Base-by-base conservation (phyloP, 1,140 invertebrate species). In the Drosophila serrata region DNA sequence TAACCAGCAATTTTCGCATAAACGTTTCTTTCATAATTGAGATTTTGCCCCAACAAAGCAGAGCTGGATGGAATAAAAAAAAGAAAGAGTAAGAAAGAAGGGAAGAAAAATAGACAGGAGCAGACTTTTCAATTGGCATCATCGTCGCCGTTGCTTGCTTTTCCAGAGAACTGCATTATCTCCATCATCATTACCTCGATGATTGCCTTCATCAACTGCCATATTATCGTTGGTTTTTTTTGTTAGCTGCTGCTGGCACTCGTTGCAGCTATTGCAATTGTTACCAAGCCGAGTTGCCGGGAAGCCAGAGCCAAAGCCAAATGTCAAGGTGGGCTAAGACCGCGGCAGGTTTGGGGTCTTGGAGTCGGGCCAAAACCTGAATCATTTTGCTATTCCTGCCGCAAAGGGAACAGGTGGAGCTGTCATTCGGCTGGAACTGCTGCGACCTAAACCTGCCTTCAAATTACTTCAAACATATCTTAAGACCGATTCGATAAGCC, bases 1-100 rank as follows among this genome's bases (percentile, higher is more conserved):
- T 87, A 87, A 87, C 82, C 87, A 88, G 82, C 82, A 87, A 87
- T 87, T 87, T 87, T 87, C 84, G 87, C 86, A 87, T 87, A 87
- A 87, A 82, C 82, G 82, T 87, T 88, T 77, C 78, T 77, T 60
- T 79, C 84, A 74, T 87, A 82, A 79, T 75, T 82, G 75, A 79
- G 75, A 69, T 51, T 53, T 49, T 45, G 40, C 63, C 39, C 39
- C 22, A 81, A 61, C 67, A 82, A 77, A 82, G 84, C 75, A 68
- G 69, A 77, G 63, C 63, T 40, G 60, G 48, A 67, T 40, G 67
- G 48, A 75, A 85, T 58, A 67, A 39, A 59, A 40, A 35, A 40
- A n/a, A n/a, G n/a, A 40, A 35, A 39, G 31, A 75, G 22, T 24
- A 39, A 15, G 35, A 53, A 55, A 35, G 19, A 33, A 55, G 22